Conservation (phyloP, 53 echinoderm and acorn worm species). For the Henricia sp. region DNA sequence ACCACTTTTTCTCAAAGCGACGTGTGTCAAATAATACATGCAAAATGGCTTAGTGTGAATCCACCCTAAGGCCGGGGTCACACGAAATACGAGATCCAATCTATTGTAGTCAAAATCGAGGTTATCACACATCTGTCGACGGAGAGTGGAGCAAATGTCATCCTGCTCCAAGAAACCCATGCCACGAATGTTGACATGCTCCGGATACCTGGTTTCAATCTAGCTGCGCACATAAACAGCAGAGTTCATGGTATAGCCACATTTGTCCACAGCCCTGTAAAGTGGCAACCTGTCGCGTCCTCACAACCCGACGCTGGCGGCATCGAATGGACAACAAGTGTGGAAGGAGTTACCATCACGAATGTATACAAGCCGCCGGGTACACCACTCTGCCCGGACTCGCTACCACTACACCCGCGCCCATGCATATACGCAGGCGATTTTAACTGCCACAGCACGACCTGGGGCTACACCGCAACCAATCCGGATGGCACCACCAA, state of each 20-base stretch:
- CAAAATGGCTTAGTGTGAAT: too few relatives aligned
- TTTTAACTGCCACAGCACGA: slow-evolving; percentile 38
- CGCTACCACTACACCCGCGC: slow-evolving; percentile 20
- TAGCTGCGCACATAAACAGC: slow-evolving; percentile 56
- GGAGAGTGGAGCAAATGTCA: too few relatives aligned
- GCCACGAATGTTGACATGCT: slow-evolving; percentile 14
- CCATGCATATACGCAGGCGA: slow-evolving; percentile 18
- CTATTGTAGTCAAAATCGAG: too few relatives aligned
- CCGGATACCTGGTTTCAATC: slow-evolving; percentile 41
- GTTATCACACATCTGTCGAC: too few relatives aligned
- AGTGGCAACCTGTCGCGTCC: slow-evolving; percentile 35
- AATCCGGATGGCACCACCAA: slow-evolving; percentile 42
- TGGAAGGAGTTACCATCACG: slow-evolving; percentile 57
- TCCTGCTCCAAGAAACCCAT: slow-evolving; percentile 49
- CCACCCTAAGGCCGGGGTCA: too few relatives aligned
- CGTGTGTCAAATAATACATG: too few relatives aligned
- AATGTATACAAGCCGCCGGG: slow-evolving; percentile 64
- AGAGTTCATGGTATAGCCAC: slow-evolving; percentile 59
- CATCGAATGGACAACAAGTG: slow-evolving; percentile 54
- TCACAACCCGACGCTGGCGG: slow-evolving; percentile 17
- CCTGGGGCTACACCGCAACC: slow-evolving; percentile 54
- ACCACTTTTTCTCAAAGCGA: too few relatives aligned
- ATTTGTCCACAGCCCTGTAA: slow-evolving; percentile 25
- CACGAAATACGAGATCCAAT: too few relatives aligned
- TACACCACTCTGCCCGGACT: slow-evolving; percentile 24